Conservation (phyloP, 2,888 invertebrate genomes). For the Thecocarcelia acutangulata region DNA sequence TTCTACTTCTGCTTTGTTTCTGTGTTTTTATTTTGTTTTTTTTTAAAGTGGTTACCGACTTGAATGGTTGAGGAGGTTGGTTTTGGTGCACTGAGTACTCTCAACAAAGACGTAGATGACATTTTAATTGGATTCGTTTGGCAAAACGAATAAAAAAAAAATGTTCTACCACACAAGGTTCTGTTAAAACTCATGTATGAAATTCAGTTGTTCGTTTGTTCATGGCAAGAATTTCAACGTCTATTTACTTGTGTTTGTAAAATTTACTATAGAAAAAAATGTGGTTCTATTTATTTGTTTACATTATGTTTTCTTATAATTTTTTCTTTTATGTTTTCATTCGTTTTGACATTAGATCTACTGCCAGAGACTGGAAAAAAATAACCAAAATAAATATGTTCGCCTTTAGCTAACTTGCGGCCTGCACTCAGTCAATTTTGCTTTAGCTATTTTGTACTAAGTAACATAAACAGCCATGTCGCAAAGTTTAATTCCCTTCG, state of each 20-base stretch:
- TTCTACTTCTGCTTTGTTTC: background rate
- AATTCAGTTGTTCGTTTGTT: slow-evolving; percentile 37
- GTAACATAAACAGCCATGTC: too few relatives aligned
- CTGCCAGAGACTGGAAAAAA: too few relatives aligned
- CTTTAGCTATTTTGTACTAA: too few relatives aligned
- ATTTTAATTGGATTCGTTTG: slow-evolving; percentile 71
- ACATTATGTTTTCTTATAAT: slow-evolving; percentile 1
- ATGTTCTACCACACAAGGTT: slow-evolving; percentile 44
- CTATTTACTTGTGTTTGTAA: slow-evolving; percentile 10
- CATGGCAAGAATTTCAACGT: slow-evolving; percentile 8
- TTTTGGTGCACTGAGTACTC: slow-evolving; percentile 55
- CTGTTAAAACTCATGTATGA: slow-evolving; percentile 25
- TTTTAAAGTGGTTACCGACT: slow-evolving; percentile 43
- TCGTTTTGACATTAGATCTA: background rate
- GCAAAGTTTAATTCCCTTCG: too few relatives aligned
- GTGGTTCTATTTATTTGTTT: slow-evolving; percentile 9
- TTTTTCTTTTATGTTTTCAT: slow-evolving; percentile 13
- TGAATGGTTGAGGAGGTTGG: slow-evolving; percentile 34
- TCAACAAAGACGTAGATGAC: slow-evolving; percentile 69
- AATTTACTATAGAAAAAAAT: slow-evolving; percentile 8
- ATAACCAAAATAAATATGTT: too few relatives aligned
- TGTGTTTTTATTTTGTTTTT: slow-evolving; percentile 4
- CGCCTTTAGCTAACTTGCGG: background rate
- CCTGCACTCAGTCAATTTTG: too few relatives aligned
- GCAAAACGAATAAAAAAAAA: slow-evolving; percentile 52